Conservation (phyloP, 2,888 invertebrate genomes). For the Chrysolina americana region DNA sequence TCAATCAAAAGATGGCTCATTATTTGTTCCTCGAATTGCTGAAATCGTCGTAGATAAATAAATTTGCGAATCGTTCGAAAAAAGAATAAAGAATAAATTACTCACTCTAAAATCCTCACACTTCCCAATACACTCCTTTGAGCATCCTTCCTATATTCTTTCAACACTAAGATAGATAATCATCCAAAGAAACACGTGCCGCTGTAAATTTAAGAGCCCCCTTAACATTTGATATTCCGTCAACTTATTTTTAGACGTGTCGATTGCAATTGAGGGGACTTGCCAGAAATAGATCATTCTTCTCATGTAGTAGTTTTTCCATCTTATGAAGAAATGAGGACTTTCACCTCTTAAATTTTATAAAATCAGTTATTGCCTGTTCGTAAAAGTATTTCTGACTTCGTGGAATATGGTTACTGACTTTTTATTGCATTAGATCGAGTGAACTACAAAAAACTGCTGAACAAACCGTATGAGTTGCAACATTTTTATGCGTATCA, state of each 20-base stretch:
- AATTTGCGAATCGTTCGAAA: neutral
- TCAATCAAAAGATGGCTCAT: neutral
- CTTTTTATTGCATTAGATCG: too few species aligned
- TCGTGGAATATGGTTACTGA: too few species aligned
- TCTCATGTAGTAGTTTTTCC: neutral
- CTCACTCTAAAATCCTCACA: neutral
- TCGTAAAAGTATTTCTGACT: too few species aligned
- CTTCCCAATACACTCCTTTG: neutral
- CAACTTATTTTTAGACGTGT: conserved; percentile 4
- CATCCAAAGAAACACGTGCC: conserved; percentile 6
- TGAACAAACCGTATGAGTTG: too few species aligned
- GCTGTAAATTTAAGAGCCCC: conserved; percentile 2
- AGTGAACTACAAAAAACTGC: too few species aligned
- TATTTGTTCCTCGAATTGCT: neutral
- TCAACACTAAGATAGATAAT: neutral
- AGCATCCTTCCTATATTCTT: neutral
- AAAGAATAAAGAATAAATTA: neutral
- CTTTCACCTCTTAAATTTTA: too few species aligned
- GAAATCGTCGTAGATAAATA: too few species aligned
- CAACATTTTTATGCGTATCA: too few species aligned
- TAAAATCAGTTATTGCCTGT: too few species aligned
- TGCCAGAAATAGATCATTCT: neutral
- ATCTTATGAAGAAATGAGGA: neutral
- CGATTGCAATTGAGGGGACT: conserved; percentile 11
- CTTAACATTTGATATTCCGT: conserved; percentile 1